Conservation (phyloP, 2,113 vertebrate genomes). For the Ibidorhyncha struthersii region DNA sequence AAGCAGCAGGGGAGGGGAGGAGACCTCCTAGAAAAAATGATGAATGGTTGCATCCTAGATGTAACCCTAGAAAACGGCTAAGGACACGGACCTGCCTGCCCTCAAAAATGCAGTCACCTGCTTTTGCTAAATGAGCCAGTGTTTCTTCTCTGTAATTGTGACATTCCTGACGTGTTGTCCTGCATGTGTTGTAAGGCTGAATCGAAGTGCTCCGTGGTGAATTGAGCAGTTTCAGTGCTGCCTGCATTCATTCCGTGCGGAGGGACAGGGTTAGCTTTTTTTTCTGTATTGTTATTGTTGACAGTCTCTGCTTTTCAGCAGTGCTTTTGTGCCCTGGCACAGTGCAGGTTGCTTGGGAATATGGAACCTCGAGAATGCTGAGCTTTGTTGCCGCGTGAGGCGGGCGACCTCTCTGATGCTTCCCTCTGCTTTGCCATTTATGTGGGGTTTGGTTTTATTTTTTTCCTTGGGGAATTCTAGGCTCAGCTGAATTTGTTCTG, state of each 20-base stretch:
- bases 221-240: neutral
- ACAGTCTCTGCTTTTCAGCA: neutral
- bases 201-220: neutral
- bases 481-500: conserved; percentile 31
- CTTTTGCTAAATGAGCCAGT: neutral
- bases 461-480: conserved; percentile 32
- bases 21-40: conserved; percentile 10
- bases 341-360: conserved; percentile 35
- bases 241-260: neutral
- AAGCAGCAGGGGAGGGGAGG: neutral
- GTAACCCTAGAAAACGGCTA: neutral
- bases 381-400: neutral
- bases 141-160: neutral
- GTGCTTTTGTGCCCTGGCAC: conserved; percentile 20
- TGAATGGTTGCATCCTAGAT: neutral
- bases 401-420: neutral
- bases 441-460: conserved; percentile 15
- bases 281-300: neutral
- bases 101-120: neutral
- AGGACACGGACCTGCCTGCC: neutral
- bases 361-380: neutral
- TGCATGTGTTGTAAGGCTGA: neutral
- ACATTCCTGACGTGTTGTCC: neutral
- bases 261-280: neutral
- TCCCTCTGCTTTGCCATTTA: neutral